Evolutionary conservation across 2,888 invertebrate genomes (phyloP), one percentile per base, ranked within the genome.

Genomic region (Rhingia rostrata): DNA sequence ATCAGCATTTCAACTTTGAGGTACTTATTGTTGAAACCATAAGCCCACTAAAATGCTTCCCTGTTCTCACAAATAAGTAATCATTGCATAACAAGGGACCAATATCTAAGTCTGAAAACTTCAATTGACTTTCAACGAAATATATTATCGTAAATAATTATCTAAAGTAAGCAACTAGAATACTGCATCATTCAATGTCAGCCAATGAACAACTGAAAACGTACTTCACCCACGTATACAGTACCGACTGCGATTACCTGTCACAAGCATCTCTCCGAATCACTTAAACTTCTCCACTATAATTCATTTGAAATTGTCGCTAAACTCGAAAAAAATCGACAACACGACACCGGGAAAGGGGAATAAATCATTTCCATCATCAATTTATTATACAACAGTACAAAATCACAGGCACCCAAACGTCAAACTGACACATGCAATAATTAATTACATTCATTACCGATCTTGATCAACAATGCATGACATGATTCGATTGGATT

Each of bases 401-500:
- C 35, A 58, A 43, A 61, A 67, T 53, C 61, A 77, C 69, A 64
- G 35, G 12, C 51, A 79, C n/a, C 60, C 53, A 74, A 61, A 74
- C 37, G 53, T 75, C 75, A 49, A 60, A 51, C 60, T 54, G 72
- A 75, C 51, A 73, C 73, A 83, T 83, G 78, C 67, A 83, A 73
- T 43, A 83, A 83, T 73, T 83, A 83, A 83, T 83, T 61, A 67
- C 73, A 63, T 67, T 83, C 83, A 78, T 73, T 73, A 73, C 33
- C 78, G 61, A 78, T 78, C 78, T 51, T 51, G 67, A 83, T 83
- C 78, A 73, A 56, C 83, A 83, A 73, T 73, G 78, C 78, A 83
- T 83, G 73, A 83, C 82, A 83, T 69, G 72, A 73, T 78, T 78
- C 78, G 54, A 75, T 75, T 53, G 63, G 51, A 64, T 22, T 75